Base-by-base conservation (phyloP, 1,140 invertebrate genomes). In the Globodera rostochiensis region DNA sequence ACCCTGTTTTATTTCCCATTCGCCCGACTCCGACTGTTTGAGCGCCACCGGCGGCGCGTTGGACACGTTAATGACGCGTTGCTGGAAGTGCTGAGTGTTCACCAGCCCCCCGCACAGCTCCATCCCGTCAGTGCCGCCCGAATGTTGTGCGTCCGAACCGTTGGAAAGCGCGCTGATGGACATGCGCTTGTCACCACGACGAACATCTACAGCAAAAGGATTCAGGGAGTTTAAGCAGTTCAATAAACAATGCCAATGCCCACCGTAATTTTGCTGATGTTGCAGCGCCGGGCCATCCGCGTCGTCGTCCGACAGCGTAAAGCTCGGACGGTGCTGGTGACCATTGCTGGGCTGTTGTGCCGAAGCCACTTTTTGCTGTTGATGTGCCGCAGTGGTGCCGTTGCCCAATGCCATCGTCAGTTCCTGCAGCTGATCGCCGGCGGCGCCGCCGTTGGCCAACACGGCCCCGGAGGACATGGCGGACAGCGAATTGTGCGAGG, bases 1-100 rank as follows among this genome's bases (percentile, higher is more conserved):
- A 1, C 88, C 88, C 76, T 89, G 88, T 67, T 89, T 88, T 49
- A 89, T 89, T 71, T 89, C 86, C 88, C 88, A 89, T 74, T 90
- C 88, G 11, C 88, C 88, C 19, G 86, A 84, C 77, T 86, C 86
- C 74, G 87, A 85, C 5, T 84, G 80, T 73, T 86, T 89, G 76
- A 89, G 76, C 7, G 89, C 88, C 6, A 89, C 88, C 21, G 88
- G 88, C 11, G 88, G 88, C 47, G 88, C 88, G 77, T 89, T 89
- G 6, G 88, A 89, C 8, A 89, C 88, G 70, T 89, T 89, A 79
- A 89, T 89, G 2, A 89, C 88, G 45, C 88, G 84, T 76, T 90
- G 84, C 46, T 73, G 79, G 49, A 66, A 67, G 50, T 78, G 76
- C 49, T 78, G 76, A 11, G 64, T 78, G 60, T 78, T 78, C 9